Evolutionary conservation across 1,140 invertebrate species (phyloP).

Genomic region (Eurytemora carolleeae): DNA sequence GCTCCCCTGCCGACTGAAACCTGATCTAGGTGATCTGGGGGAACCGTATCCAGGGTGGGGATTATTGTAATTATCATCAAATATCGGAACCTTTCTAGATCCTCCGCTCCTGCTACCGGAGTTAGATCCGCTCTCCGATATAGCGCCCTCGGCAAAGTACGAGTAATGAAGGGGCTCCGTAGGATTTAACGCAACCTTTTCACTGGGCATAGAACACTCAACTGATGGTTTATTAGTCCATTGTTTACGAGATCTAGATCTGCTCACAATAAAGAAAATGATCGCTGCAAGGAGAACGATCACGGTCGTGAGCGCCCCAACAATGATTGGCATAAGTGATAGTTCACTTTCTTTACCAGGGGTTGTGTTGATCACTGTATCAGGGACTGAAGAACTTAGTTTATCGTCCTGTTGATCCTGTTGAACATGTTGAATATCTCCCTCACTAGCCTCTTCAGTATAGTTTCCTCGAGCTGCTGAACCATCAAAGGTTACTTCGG

Average conservation of each 20-base stretch:
- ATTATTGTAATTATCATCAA: not conserved
- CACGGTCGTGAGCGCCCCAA: slow-evolving; percentile 51
- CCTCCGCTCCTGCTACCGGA: not conserved
- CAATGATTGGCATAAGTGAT: slow-evolving; percentile 53
- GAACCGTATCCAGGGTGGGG: not conserved
- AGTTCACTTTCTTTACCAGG: slow-evolving; percentile 29
- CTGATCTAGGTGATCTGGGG: not conserved
- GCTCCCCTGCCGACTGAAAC: not conserved
- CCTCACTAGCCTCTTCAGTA: not conserved
- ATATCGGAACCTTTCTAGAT: not conserved
- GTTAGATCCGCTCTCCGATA: not conserved
- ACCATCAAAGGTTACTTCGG: slow-evolving; percentile 57
- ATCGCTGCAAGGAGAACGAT: slow-evolving; percentile 47
- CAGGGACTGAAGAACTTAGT: not conserved
- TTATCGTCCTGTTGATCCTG: too few species aligned
- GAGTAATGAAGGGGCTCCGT: not conserved
- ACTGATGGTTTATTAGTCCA: slow-evolving; percentile 33
- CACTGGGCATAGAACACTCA: not conserved
- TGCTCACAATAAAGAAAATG: slow-evolving; percentile 51
- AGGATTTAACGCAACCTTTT: not conserved
- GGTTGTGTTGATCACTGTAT: not conserved
- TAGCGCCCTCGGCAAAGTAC: not conserved
- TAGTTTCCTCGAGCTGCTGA: slow-evolving; percentile 1
- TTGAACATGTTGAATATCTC: not conserved
- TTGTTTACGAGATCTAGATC: not conserved